Conservation (phyloP, 2,797 vertebrate genomes). For the Parotocinclus haroldoi region DNA sequence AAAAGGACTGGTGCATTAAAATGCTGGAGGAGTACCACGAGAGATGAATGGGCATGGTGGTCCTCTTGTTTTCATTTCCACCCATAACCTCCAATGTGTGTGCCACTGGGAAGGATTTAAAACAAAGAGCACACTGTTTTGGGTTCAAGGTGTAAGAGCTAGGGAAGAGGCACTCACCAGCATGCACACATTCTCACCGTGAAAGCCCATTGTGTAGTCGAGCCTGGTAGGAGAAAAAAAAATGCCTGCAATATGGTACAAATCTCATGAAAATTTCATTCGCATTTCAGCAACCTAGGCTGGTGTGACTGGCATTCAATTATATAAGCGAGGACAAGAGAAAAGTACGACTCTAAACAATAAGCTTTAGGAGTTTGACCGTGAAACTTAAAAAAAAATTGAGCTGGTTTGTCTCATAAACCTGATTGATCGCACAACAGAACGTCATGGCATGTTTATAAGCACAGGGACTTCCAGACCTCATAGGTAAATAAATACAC, state of each 20-base stretch:
- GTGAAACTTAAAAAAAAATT: no score
- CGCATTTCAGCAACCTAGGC: background rate
- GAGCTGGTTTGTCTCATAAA: no score
- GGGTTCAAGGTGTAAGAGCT: slow-evolving; percentile 53
- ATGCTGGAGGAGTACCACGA: slow-evolving; percentile 54
- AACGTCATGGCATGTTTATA: no score
- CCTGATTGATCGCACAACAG: no score
- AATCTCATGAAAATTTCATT: background rate
- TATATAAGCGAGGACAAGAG: no score
- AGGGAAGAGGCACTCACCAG: slow-evolving; percentile 46
- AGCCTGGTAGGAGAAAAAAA: background rate
- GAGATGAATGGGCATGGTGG: slow-evolving; percentile 54
- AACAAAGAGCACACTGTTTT: slow-evolving; percentile 65
- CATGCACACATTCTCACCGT: slow-evolving; percentile 35
- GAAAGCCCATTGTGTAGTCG: background rate
- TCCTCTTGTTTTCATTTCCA: slow-evolving; percentile 58
- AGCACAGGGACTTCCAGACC: no score
- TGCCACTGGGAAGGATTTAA: slow-evolving; percentile 40
- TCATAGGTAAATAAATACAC: no score
- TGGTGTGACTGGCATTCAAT: no score
- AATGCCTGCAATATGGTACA: background rate
- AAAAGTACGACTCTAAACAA: no score
- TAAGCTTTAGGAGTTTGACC: no score
- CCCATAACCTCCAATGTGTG: slow-evolving; percentile 47
- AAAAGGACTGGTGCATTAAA: slow-evolving; percentile 57